Percentiles rank a stretch among this genome's conserved stretches.
Evolutionary conservation across 30 jellyfish, hydroid and myxozoan genomes (phyloP).

Genomic region (Mastigias papua): DNA sequence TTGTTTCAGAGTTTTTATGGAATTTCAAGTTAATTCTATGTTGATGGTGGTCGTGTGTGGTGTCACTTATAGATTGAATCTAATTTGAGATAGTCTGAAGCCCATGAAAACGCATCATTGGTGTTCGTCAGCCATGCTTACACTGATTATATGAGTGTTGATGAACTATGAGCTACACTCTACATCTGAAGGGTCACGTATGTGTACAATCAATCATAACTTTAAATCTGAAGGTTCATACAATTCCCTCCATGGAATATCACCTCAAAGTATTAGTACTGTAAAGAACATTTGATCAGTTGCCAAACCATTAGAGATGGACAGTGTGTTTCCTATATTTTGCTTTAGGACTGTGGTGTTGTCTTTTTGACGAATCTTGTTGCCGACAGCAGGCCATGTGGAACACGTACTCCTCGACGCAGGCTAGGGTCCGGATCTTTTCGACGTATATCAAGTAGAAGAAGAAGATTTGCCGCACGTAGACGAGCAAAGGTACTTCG

Average conservation of each 20-base stretch:
- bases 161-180: no score
- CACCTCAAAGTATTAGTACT: neutral
- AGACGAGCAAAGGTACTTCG: neutral
- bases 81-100: no score
- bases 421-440: neutral
- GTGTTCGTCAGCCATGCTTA: no score
- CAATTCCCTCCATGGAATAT: neutral
- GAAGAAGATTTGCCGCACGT: neutral
- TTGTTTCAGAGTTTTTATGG: no score
- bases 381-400: conserved; percentile 21
- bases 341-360: conserved; percentile 21
- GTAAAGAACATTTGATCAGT: neutral
- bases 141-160: no score
- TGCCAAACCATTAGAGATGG: neutral
- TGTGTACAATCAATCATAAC: neutral
- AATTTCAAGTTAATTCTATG: no score
- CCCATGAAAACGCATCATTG: no score
- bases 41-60: no score
- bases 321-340: neutral
- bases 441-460: conserved; percentile 12
- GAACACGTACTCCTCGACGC: neutral
- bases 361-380: conserved; percentile 20
- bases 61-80: no score
- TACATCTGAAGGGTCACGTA: no score
- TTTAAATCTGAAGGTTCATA: neutral